Evolutionary conservation across 2,113 vertebrate species (phyloP).

Genomic region (Melanotaenia duboulayi): DNA sequence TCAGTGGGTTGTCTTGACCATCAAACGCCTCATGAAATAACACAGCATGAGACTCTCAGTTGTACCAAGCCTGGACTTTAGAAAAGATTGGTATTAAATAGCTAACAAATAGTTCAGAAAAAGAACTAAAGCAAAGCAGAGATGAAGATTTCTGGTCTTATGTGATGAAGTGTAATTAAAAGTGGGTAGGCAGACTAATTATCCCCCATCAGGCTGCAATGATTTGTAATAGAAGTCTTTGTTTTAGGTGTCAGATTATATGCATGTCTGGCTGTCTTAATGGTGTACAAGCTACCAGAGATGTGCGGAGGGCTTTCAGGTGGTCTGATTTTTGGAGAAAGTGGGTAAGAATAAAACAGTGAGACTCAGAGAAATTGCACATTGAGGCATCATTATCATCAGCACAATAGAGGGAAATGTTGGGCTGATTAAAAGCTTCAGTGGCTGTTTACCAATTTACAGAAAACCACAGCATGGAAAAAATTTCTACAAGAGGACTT

Average conservation of each 20-base stretch:
- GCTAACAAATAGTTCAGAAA: not conserved
- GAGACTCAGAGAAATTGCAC: not conserved
- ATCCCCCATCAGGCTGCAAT: not conserved
- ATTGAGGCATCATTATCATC: conserved; percentile 25
- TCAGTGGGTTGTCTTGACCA: not conserved
- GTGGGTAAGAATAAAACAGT: not conserved
- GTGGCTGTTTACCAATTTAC: not conserved
- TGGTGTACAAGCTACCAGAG: conserved; percentile 1
- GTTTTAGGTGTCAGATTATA: conserved; percentile 29
- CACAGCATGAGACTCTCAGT: not conserved
- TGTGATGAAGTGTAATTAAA: not conserved
- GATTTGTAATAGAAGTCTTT: conserved; percentile 12
- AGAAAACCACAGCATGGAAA: not conserved
- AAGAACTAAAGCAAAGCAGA: conserved; percentile 2
- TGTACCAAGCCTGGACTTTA: not conserved
- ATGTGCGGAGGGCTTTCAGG: not conserved
- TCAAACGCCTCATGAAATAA: not conserved
- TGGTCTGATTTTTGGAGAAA: conserved; percentile 7
- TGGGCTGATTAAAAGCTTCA: conserved; percentile 21
- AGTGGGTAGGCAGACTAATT: conserved; percentile 26
- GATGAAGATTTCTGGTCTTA: not conserved
- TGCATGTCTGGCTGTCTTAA: conserved; percentile 21
- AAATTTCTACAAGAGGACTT: not conserved
- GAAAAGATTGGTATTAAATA: not conserved
- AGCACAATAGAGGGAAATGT: conserved; percentile 8